These are phyloP conservation scores for Acleris holmiana DNA, from an alignment of 2,888 invertebrate species.

Conservation along the genomic window DNA sequence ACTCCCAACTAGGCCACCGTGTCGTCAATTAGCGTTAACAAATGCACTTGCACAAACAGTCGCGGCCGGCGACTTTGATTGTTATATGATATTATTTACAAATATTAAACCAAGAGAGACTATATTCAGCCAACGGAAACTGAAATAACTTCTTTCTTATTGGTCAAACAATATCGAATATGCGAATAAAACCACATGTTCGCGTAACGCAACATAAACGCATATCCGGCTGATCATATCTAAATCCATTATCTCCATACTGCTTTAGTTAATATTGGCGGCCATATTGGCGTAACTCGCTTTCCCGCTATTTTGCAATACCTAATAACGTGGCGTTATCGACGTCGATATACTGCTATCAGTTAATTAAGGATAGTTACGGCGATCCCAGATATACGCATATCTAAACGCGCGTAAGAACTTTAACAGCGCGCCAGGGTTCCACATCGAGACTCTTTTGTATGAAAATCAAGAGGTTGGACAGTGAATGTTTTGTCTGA, in stretches of 20 bases:
- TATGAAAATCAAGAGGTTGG: too few relatives aligned
- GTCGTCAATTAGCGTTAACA: too few relatives aligned
- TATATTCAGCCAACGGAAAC: too few relatives aligned
- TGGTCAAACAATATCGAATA: not conserved
- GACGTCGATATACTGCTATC: slow-evolving; percentile 44
- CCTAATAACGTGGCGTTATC: slow-evolving; percentile 40
- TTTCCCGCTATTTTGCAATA: slow-evolving; percentile 38
- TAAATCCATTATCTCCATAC: slow-evolving; percentile 30
- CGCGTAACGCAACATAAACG: not conserved
- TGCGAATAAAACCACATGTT: not conserved
- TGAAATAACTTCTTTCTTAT: too few relatives aligned
- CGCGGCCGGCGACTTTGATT: too few relatives aligned
- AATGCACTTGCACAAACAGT: not conserved
- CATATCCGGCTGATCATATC: slow-evolving; percentile 14
- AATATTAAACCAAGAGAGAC: too few relatives aligned
- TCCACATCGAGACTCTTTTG: too few relatives aligned
- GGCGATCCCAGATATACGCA: slow-evolving; percentile 8
- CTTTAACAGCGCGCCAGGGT: too few relatives aligned
- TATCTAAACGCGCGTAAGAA: not conserved
- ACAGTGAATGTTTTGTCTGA: too few relatives aligned
- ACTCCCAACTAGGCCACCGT: too few relatives aligned
- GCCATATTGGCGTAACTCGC: slow-evolving; percentile 35
- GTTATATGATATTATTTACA: too few relatives aligned
- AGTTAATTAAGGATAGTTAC: slow-evolving; percentile 44
- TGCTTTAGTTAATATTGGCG: slow-evolving; percentile 19